A percentile compares a stretch with the other conserved stretches of the same genome.
These are phyloP conservation scores for Drosophila bocqueti DNA, from an alignment of 1,140 invertebrate species.

Conservation along the genomic window DNA sequence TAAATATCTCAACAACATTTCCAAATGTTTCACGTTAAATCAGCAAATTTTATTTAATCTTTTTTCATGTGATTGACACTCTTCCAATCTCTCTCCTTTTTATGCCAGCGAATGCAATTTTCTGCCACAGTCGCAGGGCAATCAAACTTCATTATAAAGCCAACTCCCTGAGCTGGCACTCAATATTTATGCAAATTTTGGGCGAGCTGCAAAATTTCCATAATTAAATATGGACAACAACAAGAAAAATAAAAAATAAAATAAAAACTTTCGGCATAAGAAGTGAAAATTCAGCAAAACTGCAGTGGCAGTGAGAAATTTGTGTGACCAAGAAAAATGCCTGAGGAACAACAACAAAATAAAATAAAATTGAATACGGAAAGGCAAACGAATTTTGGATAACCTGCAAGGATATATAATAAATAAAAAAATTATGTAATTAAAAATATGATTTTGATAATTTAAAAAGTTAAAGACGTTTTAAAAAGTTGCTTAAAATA, in stretches of 20 bases:
- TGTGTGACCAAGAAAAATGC: conserved; percentile 65
- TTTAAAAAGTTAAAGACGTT: not conserved
- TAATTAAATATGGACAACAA: conserved; percentile 70
- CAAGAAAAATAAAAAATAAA: conserved; percentile 25
- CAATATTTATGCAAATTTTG: conserved; percentile 76
- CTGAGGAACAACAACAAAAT: conserved; percentile 24
- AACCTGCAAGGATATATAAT: not conserved
- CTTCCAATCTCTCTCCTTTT: not conserved
- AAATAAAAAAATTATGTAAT: too few species aligned
- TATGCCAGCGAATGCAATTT: conserved; percentile 16
- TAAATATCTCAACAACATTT: too few species aligned
- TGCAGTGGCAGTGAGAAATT: conserved; percentile 53
- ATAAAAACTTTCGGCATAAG: conserved; percentile 44
- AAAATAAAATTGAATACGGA: conserved; percentile 3
- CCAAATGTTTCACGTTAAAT: not conserved
- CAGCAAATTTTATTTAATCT: not conserved
- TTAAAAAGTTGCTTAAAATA: not conserved
- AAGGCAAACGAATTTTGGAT: conserved; percentile 6
- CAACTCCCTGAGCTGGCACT: conserved; percentile 56
- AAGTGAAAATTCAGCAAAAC: conserved; percentile 54
- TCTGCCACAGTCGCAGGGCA: conserved; percentile 27
- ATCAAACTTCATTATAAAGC: conserved; percentile 47
- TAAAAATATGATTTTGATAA: not conserved
- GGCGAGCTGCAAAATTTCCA: conserved; percentile 63
- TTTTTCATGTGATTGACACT: conserved; percentile 18